Conservation (phyloP, 1,140 invertebrate genomes). For the Melitaea cinxia region DNA sequence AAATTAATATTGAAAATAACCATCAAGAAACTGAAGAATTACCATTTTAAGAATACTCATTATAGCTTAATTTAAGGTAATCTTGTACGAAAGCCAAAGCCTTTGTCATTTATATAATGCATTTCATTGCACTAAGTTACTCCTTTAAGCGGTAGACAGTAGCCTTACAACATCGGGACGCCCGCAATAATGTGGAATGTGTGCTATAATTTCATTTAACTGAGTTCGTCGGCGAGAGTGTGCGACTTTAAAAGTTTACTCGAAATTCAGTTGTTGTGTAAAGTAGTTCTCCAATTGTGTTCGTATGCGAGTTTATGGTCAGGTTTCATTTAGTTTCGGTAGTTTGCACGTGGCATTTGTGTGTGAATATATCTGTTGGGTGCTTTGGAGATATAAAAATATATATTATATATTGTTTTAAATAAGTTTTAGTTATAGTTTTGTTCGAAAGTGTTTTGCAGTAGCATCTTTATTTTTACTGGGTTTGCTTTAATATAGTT, state of each 20-base stretch:
- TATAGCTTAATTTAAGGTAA: too few relatives aligned
- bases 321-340: conserved; percentile 20
- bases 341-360: conserved; percentile 17
- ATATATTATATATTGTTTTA: too few relatives aligned
- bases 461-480: too few relatives aligned
- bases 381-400: not conserved
- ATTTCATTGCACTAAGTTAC: not conserved
- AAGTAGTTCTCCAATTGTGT: conserved; percentile 23
- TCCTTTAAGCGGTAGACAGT: not conserved
- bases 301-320: conserved; percentile 16
- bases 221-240: conserved; percentile 21
- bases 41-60: too few relatives aligned
- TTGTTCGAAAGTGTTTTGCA: too few relatives aligned
- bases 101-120: too few relatives aligned
- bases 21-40: too few relatives aligned
- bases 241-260: conserved; percentile 22
- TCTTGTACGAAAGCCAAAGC: too few relatives aligned
- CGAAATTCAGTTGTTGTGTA: conserved; percentile 19
- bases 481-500: too few relatives aligned
- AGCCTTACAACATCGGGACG: conserved; percentile 1
- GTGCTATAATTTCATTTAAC: conserved; percentile 24
- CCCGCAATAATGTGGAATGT: conserved; percentile 23
- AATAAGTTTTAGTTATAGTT: too few relatives aligned
- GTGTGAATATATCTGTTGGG: conserved; percentile 1
- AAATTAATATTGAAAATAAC: too few relatives aligned